Evolutionary conservation across 2,113 vertebrate species (phyloP), one percentile per base, ranked within the genome.

Genomic region (Tetrao urogallus): DNA sequence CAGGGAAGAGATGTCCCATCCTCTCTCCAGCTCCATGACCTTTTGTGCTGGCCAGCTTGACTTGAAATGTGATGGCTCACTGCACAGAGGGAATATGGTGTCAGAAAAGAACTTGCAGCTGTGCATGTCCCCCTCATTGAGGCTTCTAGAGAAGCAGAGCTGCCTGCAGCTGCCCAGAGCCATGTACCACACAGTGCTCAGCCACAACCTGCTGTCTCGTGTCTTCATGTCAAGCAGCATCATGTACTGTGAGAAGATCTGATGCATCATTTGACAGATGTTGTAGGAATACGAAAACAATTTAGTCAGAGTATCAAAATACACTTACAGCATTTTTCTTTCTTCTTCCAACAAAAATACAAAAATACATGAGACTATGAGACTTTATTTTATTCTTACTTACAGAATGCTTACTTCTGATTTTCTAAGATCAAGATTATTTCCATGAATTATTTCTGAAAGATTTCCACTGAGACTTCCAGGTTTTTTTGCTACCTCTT

Each of bases 191-290:
- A 19, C 8, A 38, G 15, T 1, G 40, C 15, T 50, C 42, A 77
- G 28, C 42, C 10, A 8, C 60, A 74, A 30, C 50, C 66, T 34
- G 7, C 43, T 60, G 61, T 30, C 43, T 11, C 2, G 0, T 11
- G 18, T 13, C 42, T n/a, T 60, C 0, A 0, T 13, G 4, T 24
- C 2, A 0, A 1, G 8, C 60, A 56, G 13, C 1, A 2, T 11
- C 5, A 1, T 2, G 8, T 21, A n/a, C n/a, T 6, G 7, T 20
- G 21, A 72, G 11, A 65, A 61, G n/a, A 54, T 8, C 14, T 83
- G 61, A n/a, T 30, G 32, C 21, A 27, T 66, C 25, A 16, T 66
- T 76, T 88, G 25, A 61, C 36, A 82, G 36, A n/a, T 17, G 22
- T 92, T 77, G n/a, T 36, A 34, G 8, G 56, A 90, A 86, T 3